phyloP scores from a whole-genome alignment of 2,888 invertebrate genomes.

The Cheilosia variabilis region DNA sequence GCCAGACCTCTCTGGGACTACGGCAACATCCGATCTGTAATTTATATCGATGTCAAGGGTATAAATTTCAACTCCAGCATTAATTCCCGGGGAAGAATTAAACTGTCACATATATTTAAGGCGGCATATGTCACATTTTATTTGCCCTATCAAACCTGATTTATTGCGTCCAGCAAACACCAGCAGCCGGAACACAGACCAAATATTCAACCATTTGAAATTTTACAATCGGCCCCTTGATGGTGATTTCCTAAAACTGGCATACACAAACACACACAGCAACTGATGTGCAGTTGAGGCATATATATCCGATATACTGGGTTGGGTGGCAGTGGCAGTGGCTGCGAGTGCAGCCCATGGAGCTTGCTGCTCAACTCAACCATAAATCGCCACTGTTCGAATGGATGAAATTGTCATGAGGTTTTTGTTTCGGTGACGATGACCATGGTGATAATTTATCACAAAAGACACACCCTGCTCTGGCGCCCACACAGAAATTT shows the following conservation, averaged over 20 bases:
- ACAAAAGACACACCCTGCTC: conserved; percentile 65
- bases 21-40: conserved; percentile 68
- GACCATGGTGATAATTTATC: conserved; percentile 75
- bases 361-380: conserved; percentile 62
- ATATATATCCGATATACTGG: not conserved
- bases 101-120: conserved; percentile 78
- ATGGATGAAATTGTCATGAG: conserved; percentile 75
- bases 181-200: conserved; percentile 57
- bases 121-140: conserved; percentile 77
- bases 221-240: conserved; percentile 74
- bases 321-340: conserved; percentile 20
- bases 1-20: conserved; percentile 50
- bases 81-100: conserved; percentile 77
- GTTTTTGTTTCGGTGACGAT: conserved; percentile 75
- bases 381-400: conserved; percentile 75
- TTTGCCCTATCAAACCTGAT: conserved; percentile 78
- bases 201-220: conserved; percentile 72
- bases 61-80: conserved; percentile 74
- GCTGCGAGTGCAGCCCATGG: conserved; percentile 30
- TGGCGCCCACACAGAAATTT: conserved; percentile 68
- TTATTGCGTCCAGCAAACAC: conserved; percentile 73
- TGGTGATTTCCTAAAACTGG: conserved; percentile 74
- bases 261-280: conserved; percentile 34
- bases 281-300: conserved; percentile 35
- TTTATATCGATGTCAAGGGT: conserved; percentile 75